Evolutionary conservation across 2,113 vertebrate genomes (phyloP), one percentile per base, ranked within the genome.

Genomic region (Eulacestoma nigropectus): DNA sequence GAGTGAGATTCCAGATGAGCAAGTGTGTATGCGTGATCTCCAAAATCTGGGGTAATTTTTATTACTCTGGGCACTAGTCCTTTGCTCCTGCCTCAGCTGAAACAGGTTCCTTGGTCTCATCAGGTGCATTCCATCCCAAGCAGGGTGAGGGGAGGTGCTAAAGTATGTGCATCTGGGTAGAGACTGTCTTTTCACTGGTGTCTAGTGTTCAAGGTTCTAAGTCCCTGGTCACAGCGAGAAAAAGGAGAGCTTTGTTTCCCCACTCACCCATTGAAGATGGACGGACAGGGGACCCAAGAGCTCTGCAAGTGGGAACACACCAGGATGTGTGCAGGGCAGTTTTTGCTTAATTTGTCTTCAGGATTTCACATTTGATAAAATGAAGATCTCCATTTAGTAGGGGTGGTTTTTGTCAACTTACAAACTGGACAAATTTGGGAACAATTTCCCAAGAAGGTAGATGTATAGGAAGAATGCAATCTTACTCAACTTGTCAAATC

Each of bases 111-210:
- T 57, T 64, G 27, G 17, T 72, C 47, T 75, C 33, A 46, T 63
- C 14, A 47, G 4, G 2, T 75, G 7, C 42, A 13, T 81, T 84
- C 55, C 3, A 5, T 16, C 18, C 13, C 13, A 62, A 25, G 4
- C 7, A 57, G n/a, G 7, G 6, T 49, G 27, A 63, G 5, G 16
- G 14, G 3, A 55, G 9, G 13, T 50, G 27, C 35, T 76, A 19
- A 14, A 5, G 1, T 47, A 7, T 2, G 0, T 35, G 14, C 16
- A 21, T 39, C 10, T 52, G 25, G 19, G 11, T 46, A 33, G 27
- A 56, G 21, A 22, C 7, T 0, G 0, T 10, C 6, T 46, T 67
- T 68, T 33, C 2, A 5, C 41, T 76, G 56, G 5, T 39, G 7
- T 39, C 19, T 47, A 26, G 5, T 15, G 6, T 68, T 42, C 22